Base-by-base conservation (phyloP, 2,888 invertebrate genomes). In the Pyrrhopygopsis socrates region DNA sequence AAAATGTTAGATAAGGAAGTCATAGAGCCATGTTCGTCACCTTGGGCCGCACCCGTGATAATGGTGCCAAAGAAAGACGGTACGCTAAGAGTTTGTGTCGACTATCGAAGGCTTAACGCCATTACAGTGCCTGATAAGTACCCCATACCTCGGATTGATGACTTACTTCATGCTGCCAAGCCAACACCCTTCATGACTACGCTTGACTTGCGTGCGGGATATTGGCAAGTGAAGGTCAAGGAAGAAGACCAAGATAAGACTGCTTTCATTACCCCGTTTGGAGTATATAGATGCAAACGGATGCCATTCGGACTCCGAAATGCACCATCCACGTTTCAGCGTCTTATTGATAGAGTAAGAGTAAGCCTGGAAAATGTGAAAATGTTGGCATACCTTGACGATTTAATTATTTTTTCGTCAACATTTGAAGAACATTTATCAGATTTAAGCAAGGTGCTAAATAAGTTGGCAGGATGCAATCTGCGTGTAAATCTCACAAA, bases 121-220 rank as follows among this genome's bases (percentile, higher is more conserved):
- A 86, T 94, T 2, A 95, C 94, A 0, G 71, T 65, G 2, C 82
- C 93, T 30, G 91, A 93, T 92, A 54, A 91, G 87, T 97, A 97
- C 75, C 96, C 96, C 0, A 71, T 96, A 3, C 97, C 97, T 2
- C 85, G 95, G 15, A 96, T 97, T 34, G 97, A 97, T 30, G 95
- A 95, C 74, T 63, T 95, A 0, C 77, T 95, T 1, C 94, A 95
- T 65, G 84, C 89, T 11, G 93, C 95, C 0, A 95, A 94, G 74
- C 89, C 92, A 0, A 91, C 90, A 0, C 85, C 91, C 0, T 94
- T 60, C 34, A 95, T 95, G 94, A 81, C 90, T 0, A 89, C 92
- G 3, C n/a, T 95, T 0, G 94, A 95, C 75, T 65, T 95, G 0
- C 75, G 84, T 11, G 82, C 94, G 5, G 94, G 94, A 0, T 94